Conservation (phyloP, 2,113 vertebrate genomes). For the Macaca fascicularis region DNA sequence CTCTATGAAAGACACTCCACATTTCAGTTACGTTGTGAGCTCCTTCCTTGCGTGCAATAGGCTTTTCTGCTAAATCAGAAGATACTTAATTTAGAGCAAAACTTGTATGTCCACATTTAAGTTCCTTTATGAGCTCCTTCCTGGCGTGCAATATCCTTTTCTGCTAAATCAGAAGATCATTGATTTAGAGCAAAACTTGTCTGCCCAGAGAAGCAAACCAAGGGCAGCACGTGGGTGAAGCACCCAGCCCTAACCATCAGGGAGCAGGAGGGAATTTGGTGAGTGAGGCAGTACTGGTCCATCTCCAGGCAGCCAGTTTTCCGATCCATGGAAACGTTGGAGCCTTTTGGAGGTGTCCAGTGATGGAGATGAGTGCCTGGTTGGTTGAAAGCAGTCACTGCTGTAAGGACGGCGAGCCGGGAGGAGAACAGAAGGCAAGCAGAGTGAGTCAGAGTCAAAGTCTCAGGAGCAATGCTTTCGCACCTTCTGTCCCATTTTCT, state of each 20-base stretch:
- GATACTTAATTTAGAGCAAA: neutral
- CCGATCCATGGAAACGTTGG: accelerated
- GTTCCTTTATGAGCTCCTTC: accelerated
- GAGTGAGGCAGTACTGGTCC: neutral
- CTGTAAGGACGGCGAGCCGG: accelerated
- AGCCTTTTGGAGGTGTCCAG: accelerated
- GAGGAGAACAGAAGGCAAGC: accelerated
- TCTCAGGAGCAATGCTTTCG: accelerated
- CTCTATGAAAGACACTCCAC: neutral
- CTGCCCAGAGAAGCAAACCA: neutral
- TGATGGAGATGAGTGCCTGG: accelerated
- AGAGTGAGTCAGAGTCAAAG: neutral
- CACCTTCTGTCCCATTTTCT: neutral
- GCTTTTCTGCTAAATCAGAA: neutral
- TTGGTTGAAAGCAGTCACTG: neutral
- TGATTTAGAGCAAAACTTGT: neutral
- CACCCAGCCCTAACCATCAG: accelerated
- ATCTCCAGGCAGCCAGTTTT: accelerated
- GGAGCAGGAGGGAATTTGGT: accelerated
- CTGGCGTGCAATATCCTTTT: neutral
- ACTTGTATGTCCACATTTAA: accelerated
- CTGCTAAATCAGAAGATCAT: neutral
- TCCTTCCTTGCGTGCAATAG: neutral
- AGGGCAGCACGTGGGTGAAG: neutral
- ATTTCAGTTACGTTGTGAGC: accelerated